Evolutionary conservation across 1,140 invertebrate genomes (phyloP).

Genomic region (Drosophila watanabei): DNA sequence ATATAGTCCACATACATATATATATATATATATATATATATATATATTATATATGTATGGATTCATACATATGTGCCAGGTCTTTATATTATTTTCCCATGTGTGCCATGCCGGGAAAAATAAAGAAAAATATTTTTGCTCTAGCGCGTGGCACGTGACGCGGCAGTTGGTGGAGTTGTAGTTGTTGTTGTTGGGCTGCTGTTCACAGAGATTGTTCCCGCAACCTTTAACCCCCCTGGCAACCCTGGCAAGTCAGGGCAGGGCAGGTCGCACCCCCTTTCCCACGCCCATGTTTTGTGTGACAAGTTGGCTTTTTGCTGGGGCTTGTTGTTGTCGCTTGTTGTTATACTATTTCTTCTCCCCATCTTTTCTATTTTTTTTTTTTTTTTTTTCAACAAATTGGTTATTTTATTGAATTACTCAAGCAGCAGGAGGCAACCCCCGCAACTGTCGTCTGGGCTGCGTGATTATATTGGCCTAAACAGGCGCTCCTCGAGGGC

Average conservation of each 20-base stretch:
- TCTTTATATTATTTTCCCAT: constrained; percentile 36
- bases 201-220: constrained; percentile 53
- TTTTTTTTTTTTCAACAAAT: constrained; percentile 73
- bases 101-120: constrained; percentile 29
- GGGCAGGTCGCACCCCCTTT: background rate
- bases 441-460: constrained; percentile 27
- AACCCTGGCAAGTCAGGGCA: background rate
- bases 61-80: constrained; percentile 26
- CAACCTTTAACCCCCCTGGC: constrained; percentile 33
- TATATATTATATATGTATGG: constrained; percentile 8
- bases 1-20: constrained; percentile 25
- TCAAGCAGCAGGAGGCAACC: constrained; percentile 75
- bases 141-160: constrained; percentile 77
- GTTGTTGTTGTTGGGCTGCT: constrained; percentile 41
- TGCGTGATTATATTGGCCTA: constrained; percentile 79
- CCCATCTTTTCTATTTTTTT: constrained; percentile 4
- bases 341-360: constrained; percentile 41
- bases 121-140: constrained; percentile 69
- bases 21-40: constrained; percentile 3
- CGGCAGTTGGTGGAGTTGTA: constrained; percentile 47
- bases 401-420: constrained; percentile 84
- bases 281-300: constrained; percentile 46
- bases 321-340: constrained; percentile 59
- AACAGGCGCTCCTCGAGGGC: constrained; percentile 31
- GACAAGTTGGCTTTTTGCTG: constrained; percentile 69